Evolutionary conservation across 2,888 invertebrate genomes (phyloP).

Genomic region (Drosophila cognata): DNA sequence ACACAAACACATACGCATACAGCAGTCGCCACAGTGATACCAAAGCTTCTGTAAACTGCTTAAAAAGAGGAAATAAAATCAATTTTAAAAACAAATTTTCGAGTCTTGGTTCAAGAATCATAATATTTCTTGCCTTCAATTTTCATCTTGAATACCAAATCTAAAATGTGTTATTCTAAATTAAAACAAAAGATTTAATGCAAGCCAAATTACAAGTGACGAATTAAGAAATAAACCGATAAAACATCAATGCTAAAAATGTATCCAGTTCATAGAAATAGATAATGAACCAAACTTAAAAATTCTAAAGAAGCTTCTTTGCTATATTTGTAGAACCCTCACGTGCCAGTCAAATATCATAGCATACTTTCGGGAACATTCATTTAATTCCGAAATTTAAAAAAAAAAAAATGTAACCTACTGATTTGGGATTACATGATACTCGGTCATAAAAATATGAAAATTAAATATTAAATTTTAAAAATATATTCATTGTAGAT

Average conservation of each 20-base stretch:
- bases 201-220: not conserved
- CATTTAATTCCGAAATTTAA: not conserved
- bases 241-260: not conserved
- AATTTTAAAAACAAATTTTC: not conserved
- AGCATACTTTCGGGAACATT: slow-evolving; percentile 5
- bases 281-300: not conserved
- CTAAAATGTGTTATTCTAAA: not conserved
- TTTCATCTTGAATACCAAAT: not conserved
- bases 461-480: not conserved
- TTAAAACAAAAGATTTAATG: not conserved
- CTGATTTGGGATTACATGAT: not conserved
- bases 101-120: not conserved
- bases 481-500: not conserved
- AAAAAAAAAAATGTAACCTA: not conserved
- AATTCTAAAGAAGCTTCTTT: not conserved
- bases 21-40: slow-evolving; percentile 21
- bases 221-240: not conserved
- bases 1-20: slow-evolving; percentile 35
- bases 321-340: not conserved
- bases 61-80: not conserved
- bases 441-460: not conserved
- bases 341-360: not conserved
- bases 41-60: not conserved
- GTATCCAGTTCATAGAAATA: not conserved
- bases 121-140: not conserved